Evolutionary conservation across 2,888 invertebrate genomes (phyloP).

Genomic region (Isotomurus palustris): DNA sequence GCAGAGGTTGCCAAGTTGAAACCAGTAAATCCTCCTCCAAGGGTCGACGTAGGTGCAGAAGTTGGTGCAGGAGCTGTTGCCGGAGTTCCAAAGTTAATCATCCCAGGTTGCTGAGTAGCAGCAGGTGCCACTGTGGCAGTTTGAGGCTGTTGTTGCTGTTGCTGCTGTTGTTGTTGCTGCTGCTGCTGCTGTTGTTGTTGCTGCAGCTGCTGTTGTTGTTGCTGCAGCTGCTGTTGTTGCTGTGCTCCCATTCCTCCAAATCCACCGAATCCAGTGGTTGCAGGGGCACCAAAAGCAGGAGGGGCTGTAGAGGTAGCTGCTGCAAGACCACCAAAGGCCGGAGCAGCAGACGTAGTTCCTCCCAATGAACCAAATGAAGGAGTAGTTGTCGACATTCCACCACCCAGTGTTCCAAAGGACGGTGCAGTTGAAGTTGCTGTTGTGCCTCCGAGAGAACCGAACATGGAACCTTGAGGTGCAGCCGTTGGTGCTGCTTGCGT

Average conservation of each 20-base stretch:
- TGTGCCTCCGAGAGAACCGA: too few species aligned
- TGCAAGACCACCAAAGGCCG: too few species aligned
- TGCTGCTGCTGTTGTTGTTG: not conserved
- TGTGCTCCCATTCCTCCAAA: not conserved
- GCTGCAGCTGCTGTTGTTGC: not conserved
- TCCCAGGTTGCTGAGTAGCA: slow-evolving; percentile 10
- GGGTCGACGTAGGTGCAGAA: slow-evolving; percentile 22
- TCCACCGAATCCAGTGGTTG: slow-evolving; percentile 3
- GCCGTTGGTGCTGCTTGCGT: too few species aligned
- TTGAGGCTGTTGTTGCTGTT: slow-evolving; percentile 14
- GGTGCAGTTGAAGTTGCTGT: too few species aligned
- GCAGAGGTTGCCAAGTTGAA: not conserved
- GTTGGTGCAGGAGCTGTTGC: slow-evolving; percentile 7
- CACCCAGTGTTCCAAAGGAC: too few species aligned
- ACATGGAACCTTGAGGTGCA: too few species aligned
- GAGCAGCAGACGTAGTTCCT: too few species aligned
- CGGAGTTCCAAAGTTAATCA: slow-evolving; percentile 1
- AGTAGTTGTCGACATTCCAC: too few species aligned
- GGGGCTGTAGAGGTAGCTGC: slow-evolving; percentile 39
- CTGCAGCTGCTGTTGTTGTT: not conserved
- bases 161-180: not conserved
- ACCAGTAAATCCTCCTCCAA: not conserved
- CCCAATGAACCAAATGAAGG: too few species aligned
- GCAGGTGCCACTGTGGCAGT: slow-evolving; percentile 21
- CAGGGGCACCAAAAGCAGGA: slow-evolving; percentile 25